These are phyloP conservation scores for Silurus glanis DNA, from an alignment of 2,113 vertebrate genomes.

Conservation along the genomic window DNA sequence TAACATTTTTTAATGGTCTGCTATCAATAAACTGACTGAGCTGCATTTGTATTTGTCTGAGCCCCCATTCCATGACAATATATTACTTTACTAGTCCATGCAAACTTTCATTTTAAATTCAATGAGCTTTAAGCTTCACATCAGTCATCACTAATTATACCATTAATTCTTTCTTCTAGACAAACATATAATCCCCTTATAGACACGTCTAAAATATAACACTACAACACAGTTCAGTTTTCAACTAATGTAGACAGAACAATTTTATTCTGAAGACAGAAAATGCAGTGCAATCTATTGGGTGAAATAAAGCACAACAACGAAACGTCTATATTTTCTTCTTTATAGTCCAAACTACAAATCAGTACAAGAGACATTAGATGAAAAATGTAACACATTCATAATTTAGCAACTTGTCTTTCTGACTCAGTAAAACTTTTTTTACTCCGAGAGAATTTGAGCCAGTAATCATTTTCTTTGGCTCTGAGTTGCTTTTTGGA, in stretches of 20 bases:
- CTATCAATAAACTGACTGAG: too few relatives aligned
- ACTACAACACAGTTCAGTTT: not conserved
- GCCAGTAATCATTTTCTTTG: not conserved
- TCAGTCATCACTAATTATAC: not conserved
- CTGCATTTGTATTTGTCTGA: too few relatives aligned
- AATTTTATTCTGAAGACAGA: not conserved
- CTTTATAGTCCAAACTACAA: not conserved
- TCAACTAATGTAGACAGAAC: not conserved
- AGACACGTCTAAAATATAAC: not conserved
- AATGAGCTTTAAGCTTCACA: not conserved
- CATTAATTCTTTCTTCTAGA: too few relatives aligned
- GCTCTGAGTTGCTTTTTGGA: not conserved
- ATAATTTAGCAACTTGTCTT: not conserved
- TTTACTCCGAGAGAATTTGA: not conserved
- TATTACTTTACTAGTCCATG: not conserved
- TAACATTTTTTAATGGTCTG: too few relatives aligned
- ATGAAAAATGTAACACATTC: not conserved
- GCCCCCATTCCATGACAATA: not conserved
- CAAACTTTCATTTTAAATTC: not conserved
- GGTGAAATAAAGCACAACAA: not conserved
- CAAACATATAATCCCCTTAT: not conserved
- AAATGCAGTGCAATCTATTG: not conserved
- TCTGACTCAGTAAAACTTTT: conserved; percentile 9
- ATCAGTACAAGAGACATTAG: conserved; percentile 1
- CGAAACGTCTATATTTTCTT: not conserved